A percentile compares a stretch with the other conserved stretches of the same genome.
These are phyloP conservation scores for Sminthurides bifidus DNA, from an alignment of 1,140 invertebrate genomes.

Conservation along the genomic window DNA sequence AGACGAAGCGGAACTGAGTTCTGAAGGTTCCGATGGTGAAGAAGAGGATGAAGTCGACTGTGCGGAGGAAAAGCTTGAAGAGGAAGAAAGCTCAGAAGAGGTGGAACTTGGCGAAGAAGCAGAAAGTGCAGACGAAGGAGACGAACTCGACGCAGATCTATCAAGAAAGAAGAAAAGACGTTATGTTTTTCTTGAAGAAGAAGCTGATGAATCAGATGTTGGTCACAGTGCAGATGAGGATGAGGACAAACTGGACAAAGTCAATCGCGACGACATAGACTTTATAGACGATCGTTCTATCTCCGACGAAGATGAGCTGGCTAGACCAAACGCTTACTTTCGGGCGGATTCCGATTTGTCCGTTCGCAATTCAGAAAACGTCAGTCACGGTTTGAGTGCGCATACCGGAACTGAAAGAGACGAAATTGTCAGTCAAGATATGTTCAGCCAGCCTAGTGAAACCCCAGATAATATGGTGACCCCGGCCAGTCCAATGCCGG, in stretches of 20 bases:
- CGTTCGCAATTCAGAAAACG: neutral
- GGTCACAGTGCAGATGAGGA: constrained; percentile 36
- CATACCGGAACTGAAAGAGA: too few relatives aligned
- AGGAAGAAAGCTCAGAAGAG: constrained; percentile 34
- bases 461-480: too few relatives aligned
- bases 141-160: constrained; percentile 15
- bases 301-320: constrained; percentile 17
- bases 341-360: neutral
- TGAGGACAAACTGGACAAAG: constrained; percentile 36
- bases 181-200: constrained; percentile 37
- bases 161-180: constrained; percentile 32
- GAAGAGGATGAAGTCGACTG: constrained; percentile 35
- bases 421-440: too few relatives aligned
- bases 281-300: constrained; percentile 12
- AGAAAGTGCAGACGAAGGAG: constrained; percentile 31
- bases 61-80: constrained; percentile 38
- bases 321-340: neutral
- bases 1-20: constrained; percentile 31
- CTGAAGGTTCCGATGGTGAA: constrained; percentile 38
- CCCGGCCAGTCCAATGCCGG: too few relatives aligned
- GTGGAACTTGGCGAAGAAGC: constrained; percentile 19
- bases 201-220: constrained; percentile 39
- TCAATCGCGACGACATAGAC: constrained; percentile 9
- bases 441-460: too few relatives aligned
- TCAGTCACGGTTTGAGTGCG: too few relatives aligned